These are phyloP conservation scores for Lamellibrachia columna DNA, from an alignment of 2,888 invertebrate genomes.

Conservation along the genomic window DNA sequence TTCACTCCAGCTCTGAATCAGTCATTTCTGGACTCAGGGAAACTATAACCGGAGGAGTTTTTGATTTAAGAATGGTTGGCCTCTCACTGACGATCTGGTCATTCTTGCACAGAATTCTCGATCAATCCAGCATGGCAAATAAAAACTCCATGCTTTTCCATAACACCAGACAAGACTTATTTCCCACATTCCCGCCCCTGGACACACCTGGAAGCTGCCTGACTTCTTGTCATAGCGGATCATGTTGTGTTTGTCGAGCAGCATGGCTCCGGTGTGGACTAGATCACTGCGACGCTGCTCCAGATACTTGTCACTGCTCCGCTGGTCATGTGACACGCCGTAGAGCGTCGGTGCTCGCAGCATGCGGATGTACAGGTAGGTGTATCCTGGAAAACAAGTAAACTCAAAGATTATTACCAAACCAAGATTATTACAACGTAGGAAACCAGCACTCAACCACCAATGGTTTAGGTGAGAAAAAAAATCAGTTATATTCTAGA, in stretches of 20 bases:
- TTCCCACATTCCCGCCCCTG: not conserved
- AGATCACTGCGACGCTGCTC: constrained; percentile 93
- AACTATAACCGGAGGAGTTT: no score
- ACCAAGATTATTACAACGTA: not conserved
- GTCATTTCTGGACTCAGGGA: no score
- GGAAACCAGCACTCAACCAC: not conserved
- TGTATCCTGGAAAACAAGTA: constrained; percentile 74
- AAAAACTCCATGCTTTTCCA: not conserved
- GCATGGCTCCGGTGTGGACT: constrained; percentile 88
- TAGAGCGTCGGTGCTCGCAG: constrained; percentile 88
- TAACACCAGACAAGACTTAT: not conserved
- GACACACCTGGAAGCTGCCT: constrained; percentile 78
- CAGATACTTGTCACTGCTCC: constrained; percentile 84
- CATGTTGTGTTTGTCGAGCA: constrained; percentile 92
- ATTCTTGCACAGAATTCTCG: no score
- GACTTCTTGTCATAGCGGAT: constrained; percentile 91
- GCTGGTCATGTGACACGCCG: constrained; percentile 74
- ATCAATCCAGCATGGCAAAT: no score
- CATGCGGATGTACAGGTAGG: constrained; percentile 96
- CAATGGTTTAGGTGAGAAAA: not conserved
- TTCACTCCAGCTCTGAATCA: no score
- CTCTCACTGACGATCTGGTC: no score
- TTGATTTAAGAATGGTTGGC: no score
- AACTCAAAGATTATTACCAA: not conserved
- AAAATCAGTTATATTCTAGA: not conserved